Percentiles rank a stretch among this genome's conserved stretches.
These are phyloP conservation scores for Poeciliopsis paucimaculata DNA, from an alignment of 2,797 vertebrate species.

Conservation along the genomic window DNA sequence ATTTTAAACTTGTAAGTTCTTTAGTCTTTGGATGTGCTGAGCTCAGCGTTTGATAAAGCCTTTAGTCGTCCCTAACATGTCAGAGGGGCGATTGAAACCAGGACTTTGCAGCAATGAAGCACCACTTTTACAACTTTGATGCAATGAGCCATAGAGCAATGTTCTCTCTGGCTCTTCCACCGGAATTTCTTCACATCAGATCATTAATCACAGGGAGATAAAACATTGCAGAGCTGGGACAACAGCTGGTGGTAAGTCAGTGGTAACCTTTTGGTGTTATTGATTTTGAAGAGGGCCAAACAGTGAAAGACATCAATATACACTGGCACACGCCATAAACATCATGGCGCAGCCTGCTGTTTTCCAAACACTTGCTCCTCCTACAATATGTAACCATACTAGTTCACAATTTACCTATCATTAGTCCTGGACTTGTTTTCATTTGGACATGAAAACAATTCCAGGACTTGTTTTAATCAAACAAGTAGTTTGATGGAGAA, in stretches of 20 bases:
- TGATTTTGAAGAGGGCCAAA: slow-evolving; percentile 65
- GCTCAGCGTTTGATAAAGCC: slow-evolving; percentile 21
- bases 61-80: slow-evolving; percentile 41
- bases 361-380: slow-evolving; percentile 20
- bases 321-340: slow-evolving; percentile 42
- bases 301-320: slow-evolving; percentile 52
- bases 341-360: slow-evolving; percentile 34
- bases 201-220: slow-evolving; percentile 67
- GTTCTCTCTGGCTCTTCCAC: slow-evolving; percentile 39
- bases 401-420: slow-evolving; percentile 21
- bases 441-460: background rate
- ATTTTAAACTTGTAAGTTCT: background rate
- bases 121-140: slow-evolving; percentile 34
- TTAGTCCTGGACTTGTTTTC: background rate
- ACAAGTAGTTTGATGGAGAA: background rate
- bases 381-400: background rate
- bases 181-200: slow-evolving; percentile 36
- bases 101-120: slow-evolving; percentile 19
- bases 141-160: slow-evolving; percentile 37
- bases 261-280: slow-evolving; percentile 73
- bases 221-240: slow-evolving; percentile 42
- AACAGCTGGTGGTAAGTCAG: slow-evolving; percentile 58
- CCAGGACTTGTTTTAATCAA: too few species aligned
- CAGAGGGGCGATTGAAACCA: slow-evolving; percentile 37
- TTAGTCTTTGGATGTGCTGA: slow-evolving; percentile 12